Conservation (phyloP, 1,140 invertebrate genomes). For the Lamellibrachia luymesi region DNA sequence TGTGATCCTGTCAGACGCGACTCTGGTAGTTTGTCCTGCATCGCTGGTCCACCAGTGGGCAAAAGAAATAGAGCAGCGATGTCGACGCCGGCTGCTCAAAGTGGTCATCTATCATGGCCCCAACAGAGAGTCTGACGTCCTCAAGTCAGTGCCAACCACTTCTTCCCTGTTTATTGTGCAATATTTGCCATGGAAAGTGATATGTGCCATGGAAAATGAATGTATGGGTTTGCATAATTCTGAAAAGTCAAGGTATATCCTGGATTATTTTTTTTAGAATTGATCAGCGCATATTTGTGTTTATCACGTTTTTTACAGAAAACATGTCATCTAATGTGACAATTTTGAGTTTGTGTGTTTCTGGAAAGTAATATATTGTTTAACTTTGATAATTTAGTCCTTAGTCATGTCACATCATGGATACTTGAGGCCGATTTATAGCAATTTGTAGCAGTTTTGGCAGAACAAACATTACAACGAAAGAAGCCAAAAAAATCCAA, state of each 20-base stretch:
- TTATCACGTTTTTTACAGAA: neutral
- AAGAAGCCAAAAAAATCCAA: no score
- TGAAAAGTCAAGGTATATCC: neutral
- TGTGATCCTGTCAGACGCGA: conserved; percentile 60
- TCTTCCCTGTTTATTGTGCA: neutral
- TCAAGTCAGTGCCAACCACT: neutral
- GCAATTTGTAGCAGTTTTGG: no score
- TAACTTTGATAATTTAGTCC: no score
- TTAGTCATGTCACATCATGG: no score
- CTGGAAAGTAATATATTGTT: no score
- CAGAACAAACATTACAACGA: no score
- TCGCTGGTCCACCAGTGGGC: conserved; percentile 77
- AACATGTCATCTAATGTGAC: neutral
- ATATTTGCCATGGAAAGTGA: no score
- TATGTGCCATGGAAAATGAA: neutral
- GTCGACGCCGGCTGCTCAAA: conserved; percentile 64
- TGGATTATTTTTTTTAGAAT: neutral
- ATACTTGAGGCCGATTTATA: no score
- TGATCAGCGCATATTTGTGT: neutral
- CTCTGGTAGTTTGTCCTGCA: conserved; percentile 86
- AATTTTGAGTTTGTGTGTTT: no score
- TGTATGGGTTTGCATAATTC: neutral
- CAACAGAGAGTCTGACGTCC: conserved; percentile 65
- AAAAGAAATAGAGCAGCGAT: conserved; percentile 71
- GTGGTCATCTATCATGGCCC: conserved; percentile 79